Evolutionary conservation across 1,140 invertebrate species (phyloP).

Genomic region (Mya arenaria): DNA sequence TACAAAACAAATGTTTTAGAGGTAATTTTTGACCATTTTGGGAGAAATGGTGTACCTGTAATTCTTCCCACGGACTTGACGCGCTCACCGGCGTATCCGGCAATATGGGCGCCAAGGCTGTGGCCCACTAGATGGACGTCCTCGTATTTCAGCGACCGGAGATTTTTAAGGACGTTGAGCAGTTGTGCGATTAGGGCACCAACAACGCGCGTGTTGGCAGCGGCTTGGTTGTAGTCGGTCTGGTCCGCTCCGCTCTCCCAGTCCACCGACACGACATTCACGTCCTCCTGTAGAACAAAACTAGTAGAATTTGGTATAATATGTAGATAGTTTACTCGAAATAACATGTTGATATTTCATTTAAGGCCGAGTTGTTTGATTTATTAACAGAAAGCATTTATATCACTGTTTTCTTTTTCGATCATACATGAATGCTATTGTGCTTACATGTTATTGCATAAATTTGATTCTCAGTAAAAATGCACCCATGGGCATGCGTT

Average conservation of each 20-base stretch:
- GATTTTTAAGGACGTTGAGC: conserved; percentile 73
- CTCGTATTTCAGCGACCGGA: background rate
- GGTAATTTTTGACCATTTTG: no score
- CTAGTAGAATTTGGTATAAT: no score
- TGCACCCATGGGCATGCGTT: background rate
- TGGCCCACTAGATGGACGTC: conserved; percentile 73
- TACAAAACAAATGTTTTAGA: no score
- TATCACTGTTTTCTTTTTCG: no score
- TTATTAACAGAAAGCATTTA: background rate
- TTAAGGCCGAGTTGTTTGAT: background rate
- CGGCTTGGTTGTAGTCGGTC: conserved; percentile 93
- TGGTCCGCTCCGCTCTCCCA: conserved; percentile 95
- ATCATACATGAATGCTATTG: background rate
- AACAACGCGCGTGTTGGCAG: conserved; percentile 95
- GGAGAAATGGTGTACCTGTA: no score
- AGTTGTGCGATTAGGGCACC: conserved; percentile 94
- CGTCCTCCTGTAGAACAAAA: conserved; percentile 84
- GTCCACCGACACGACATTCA: conserved; percentile 95
- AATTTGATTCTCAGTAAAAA: background rate
- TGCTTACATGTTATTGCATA: background rate
- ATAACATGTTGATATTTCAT: background rate
- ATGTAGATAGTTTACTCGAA: no score
- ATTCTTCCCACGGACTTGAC: conserved; percentile 85
- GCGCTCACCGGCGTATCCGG: conserved; percentile 69
- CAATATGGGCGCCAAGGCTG: conserved; percentile 74